phyloP scores from a whole-genome alignment of 2,888 invertebrate species.

The Ariolimax columbianus region DNA sequence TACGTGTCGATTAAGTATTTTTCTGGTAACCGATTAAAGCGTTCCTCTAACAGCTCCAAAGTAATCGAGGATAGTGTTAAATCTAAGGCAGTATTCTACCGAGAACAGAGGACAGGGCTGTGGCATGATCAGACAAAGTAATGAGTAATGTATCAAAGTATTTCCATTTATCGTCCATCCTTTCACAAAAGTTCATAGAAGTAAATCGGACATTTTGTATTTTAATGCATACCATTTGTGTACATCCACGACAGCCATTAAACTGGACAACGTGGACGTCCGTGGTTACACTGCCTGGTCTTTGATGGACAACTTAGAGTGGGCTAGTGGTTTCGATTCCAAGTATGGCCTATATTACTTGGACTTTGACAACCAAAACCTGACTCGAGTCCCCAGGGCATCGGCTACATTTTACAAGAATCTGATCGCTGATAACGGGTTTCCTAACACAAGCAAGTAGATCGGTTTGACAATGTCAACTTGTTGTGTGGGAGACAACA shows the following conservation, averaged over 20 bases:
- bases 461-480: background rate
- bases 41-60: too few species aligned
- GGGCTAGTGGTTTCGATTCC: constrained; percentile 87
- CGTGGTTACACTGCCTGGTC: constrained; percentile 88
- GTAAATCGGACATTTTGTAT: too few species aligned
- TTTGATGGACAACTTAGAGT: constrained; percentile 90
- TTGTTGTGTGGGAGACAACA: background rate
- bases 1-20: too few species aligned
- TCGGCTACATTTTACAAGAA: constrained; percentile 79
- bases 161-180: too few species aligned
- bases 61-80: too few species aligned
- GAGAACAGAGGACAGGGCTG: too few species aligned
- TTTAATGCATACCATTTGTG: too few species aligned
- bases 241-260: constrained; percentile 41
- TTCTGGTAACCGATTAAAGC: too few species aligned
- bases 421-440: constrained; percentile 66
- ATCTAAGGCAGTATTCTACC: too few species aligned
- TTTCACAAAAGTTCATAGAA: too few species aligned
- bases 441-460: constrained; percentile 38
- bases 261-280: constrained; percentile 73
- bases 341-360: constrained; percentile 86
- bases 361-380: constrained; percentile 84
- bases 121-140: too few species aligned
- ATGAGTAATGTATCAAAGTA: too few species aligned
- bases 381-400: constrained; percentile 84